These are phyloP conservation scores for Allygus modestus DNA, from an alignment of 2,888 invertebrate species.

Conservation along the genomic window DNA sequence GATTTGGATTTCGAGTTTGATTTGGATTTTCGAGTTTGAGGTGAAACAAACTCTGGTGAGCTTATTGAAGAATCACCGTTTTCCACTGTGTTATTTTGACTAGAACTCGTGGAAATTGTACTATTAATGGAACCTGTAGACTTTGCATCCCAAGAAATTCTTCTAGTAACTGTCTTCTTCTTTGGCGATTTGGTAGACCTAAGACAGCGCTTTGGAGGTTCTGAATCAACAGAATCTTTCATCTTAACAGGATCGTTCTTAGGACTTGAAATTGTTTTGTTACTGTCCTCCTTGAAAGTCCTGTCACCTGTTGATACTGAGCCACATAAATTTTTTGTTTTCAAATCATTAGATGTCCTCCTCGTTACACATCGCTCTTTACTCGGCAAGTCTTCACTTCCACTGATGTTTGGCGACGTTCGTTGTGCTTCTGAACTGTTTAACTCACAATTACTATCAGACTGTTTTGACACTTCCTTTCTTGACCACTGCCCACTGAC, in stretches of 20 bases:
- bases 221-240: neutral
- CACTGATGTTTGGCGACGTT: neutral
- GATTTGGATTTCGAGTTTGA: neutral
- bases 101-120: slow-evolving; percentile 7
- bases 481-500: neutral
- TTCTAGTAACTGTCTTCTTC: neutral
- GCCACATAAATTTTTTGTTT: neutral
- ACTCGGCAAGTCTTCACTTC: neutral
- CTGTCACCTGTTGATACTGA: neutral
- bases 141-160: slow-evolving; percentile 1
- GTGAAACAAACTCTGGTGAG: slow-evolving; percentile 24
- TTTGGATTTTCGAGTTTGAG: neutral
- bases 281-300: neutral
- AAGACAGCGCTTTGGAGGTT: neutral
- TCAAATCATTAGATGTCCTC: neutral
- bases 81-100: slow-evolving; percentile 1
- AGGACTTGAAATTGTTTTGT: neutral
- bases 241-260: neutral
- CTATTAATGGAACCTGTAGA: neutral
- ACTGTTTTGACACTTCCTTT: neutral
- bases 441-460: neutral
- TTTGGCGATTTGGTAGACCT: slow-evolving; percentile 22
- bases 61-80: neutral
- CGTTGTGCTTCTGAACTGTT: neutral
- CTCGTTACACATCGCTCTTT: neutral